These are phyloP conservation scores for Neodiprion virginianus DNA, from an alignment of 1,140 invertebrate genomes.

Conservation along the genomic window DNA sequence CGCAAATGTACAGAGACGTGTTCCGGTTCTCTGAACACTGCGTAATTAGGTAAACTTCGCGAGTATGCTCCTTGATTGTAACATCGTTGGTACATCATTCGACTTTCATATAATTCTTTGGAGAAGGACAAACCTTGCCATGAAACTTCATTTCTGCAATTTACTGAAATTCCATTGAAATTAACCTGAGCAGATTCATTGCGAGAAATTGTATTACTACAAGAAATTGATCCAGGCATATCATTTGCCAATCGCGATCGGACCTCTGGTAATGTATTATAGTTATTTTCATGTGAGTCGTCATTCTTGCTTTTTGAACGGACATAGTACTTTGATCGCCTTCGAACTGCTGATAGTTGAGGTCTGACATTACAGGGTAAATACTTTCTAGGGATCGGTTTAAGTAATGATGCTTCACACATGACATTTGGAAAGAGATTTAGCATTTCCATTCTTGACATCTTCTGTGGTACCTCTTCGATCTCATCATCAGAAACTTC, in stretches of 20 bases:
- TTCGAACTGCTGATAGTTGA: background rate
- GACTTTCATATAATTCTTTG: background rate
- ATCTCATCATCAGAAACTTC: slow-evolving; percentile 58
- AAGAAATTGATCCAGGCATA: background rate
- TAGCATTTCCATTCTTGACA: slow-evolving; percentile 51
- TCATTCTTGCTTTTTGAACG: too few relatives aligned
- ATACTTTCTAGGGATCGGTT: slow-evolving; percentile 41
- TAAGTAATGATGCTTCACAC: slow-evolving; percentile 28
- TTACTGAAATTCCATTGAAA: background rate
- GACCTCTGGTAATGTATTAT: too few relatives aligned
- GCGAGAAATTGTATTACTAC: background rate
- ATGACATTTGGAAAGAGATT: slow-evolving; percentile 55
- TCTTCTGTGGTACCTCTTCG: slow-evolving; percentile 45
- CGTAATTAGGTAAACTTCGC: too few relatives aligned
- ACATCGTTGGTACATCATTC: too few relatives aligned
- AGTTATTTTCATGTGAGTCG: too few relatives aligned
- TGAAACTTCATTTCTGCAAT: background rate
- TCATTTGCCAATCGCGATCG: too few relatives aligned
- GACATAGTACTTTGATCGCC: too few relatives aligned
- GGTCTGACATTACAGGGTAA: slow-evolving; percentile 50
- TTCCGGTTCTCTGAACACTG: too few relatives aligned
- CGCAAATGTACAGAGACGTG: too few relatives aligned
- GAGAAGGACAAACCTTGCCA: background rate
- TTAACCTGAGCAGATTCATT: background rate
- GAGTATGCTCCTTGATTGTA: too few relatives aligned